phyloP scores from a whole-genome alignment of 2,888 invertebrate species.

The Hoplodrina ambigua region DNA sequence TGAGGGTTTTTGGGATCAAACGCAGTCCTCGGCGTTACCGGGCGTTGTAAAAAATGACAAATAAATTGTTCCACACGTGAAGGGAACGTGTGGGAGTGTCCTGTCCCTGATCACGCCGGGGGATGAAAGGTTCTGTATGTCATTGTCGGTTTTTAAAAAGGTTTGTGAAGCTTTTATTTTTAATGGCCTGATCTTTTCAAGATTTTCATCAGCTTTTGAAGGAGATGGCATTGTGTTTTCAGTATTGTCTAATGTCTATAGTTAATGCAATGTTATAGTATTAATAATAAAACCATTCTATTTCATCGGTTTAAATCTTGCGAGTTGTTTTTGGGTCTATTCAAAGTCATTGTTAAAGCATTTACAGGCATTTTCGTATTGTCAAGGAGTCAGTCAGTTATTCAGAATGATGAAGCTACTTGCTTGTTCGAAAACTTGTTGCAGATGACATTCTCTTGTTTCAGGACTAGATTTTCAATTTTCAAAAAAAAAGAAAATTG shows the following conservation, averaged over 20 bases:
- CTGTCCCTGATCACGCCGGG: conserved; percentile 19
- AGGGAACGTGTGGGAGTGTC: conserved; percentile 1
- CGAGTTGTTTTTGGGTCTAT: too few relatives aligned
- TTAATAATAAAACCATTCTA: background rate
- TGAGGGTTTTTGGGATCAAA: conserved; percentile 59
- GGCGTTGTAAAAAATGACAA: conserved; percentile 58
- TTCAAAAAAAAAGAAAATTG: too few relatives aligned
- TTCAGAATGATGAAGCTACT: too few relatives aligned
- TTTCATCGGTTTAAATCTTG: background rate
- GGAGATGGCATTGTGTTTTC: background rate
- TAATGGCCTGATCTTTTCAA: background rate
- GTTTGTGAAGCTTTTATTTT: background rate
- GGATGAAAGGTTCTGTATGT: conserved; percentile 3
- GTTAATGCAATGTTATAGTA: too few relatives aligned
- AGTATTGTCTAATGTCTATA: background rate
- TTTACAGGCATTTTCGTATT: too few relatives aligned
- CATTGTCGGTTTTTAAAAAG: conserved; percentile 9
- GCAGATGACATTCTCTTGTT: too few relatives aligned
- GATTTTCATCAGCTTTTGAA: background rate
- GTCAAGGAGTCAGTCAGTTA: too few relatives aligned
- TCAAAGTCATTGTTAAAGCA: too few relatives aligned
- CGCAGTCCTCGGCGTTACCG: conserved; percentile 29
- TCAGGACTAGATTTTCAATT: too few relatives aligned
- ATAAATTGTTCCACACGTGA: conserved; percentile 54
- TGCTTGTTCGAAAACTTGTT: too few relatives aligned